Base-by-base conservation (phyloP, 2,888 invertebrate genomes). In the Palloptera scutellata region DNA sequence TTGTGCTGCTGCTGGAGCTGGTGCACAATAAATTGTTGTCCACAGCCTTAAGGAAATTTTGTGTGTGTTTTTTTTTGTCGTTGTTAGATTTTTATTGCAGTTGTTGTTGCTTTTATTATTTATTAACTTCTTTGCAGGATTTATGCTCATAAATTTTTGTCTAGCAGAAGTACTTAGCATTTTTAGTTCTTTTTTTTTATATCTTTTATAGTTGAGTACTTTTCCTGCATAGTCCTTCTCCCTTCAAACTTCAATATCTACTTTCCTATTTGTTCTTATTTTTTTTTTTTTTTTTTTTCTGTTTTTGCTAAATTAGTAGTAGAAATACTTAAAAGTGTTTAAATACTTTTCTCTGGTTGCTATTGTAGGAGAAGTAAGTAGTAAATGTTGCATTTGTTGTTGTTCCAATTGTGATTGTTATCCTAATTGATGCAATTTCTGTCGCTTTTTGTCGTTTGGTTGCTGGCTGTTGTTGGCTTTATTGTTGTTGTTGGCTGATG, bases 41-140 rank as follows among this genome's bases (percentile, higher is more conserved):
- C 41, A 59, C 20, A 59, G 58, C 13, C 59, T 20, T 45, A 45
- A 54, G 45, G 43, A 45, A 53, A 54, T 20, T 43, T 62, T 54
- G n/a, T 20, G 30, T 30, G 6, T 30, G 2, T 30, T 30, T 30
- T 30, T 30, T 30, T 30, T 30, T 62, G 5, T 17, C 53, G 9
- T 42, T 42, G n/a, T 13, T 1, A n/a, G 15, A 53, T 30, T 51
- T 59, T 53, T 53, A 15, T 20, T 55, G 55, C 19, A 20, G 54
- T 54, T 54, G 54, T 52, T 52, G 52, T 6, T 53, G 53, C n/a
- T 53, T 53, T 15, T 15, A 19, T 55, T 41, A 40, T 41, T 55
- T 41, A 19, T 19, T 53, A 19, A 20, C 10, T 54, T 20, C 54
- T 20, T 30, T 30, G 6, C 40, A 13, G 8, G 13, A 5, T 55